Conservation (phyloP, 2,113 vertebrate species). For the Cochlearius cochlearius region DNA sequence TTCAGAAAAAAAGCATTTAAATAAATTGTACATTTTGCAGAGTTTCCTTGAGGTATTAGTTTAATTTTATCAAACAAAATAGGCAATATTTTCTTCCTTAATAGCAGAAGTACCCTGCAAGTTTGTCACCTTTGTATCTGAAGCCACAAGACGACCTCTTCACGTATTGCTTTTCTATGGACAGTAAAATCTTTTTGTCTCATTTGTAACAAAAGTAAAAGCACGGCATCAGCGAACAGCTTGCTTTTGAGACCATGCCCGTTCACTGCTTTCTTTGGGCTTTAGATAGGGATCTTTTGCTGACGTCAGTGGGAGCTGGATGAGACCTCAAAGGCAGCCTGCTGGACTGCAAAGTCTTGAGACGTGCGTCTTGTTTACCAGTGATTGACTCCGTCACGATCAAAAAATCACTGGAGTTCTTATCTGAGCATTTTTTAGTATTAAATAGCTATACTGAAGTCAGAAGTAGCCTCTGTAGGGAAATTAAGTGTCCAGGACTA, state of each 20-base stretch:
- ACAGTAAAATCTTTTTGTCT: neutral
- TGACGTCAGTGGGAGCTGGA: neutral
- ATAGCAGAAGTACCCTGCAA: neutral
- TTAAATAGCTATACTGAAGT: neutral
- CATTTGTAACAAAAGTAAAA: neutral
- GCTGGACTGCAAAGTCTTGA: neutral
- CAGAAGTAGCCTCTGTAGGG: neutral
- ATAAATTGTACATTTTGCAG: neutral
- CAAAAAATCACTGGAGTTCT: neutral
- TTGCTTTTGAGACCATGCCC: neutral
- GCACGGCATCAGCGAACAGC: neutral
- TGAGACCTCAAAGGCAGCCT: neutral
- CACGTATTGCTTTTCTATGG: neutral
- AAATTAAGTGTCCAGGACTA: neutral
- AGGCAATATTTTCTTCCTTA: neutral
- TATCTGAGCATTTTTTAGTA: neutral
- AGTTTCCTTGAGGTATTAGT: neutral
- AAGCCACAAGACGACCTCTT: neutral
- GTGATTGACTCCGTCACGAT: neutral
- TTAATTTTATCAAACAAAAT: neutral
- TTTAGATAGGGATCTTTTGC: slow-evolving; percentile 3
- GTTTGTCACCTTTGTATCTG: neutral
- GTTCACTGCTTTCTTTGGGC: neutral
- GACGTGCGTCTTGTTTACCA: neutral
- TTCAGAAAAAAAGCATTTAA: neutral